A percentile compares a stretch with the other conserved stretches of the same genome.
phyloP scores from a whole-genome alignment of 2,113 vertebrate species.

The Zingel zingel region DNA sequence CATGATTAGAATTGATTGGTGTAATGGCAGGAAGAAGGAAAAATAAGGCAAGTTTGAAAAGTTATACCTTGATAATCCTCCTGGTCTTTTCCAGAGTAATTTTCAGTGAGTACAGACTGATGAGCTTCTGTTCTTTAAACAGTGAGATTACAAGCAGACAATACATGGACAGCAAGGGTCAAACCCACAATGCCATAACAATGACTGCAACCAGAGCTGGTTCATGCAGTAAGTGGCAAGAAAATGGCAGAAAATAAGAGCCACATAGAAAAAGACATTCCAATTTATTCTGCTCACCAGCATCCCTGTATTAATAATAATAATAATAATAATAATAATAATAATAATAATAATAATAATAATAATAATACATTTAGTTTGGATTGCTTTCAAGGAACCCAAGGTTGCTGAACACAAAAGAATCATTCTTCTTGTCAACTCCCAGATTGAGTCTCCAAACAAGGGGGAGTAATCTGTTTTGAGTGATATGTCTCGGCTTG shows the following conservation, averaged over 20 bases:
- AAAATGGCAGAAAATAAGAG: slow-evolving; percentile 18
- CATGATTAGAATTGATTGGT: slow-evolving; percentile 12
- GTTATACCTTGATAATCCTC: neutral
- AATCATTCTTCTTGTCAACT: slow-evolving; percentile 35
- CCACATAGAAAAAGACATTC: neutral
- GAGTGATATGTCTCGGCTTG: slow-evolving; percentile 66
- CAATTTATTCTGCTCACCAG: slow-evolving; percentile 21
- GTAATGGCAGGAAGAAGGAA: slow-evolving; percentile 1
- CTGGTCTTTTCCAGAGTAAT: neutral
- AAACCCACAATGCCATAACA: neutral
- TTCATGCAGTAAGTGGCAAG: neutral
- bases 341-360: neutral
- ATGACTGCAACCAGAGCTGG: slow-evolving; percentile 8
- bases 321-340: slow-evolving; percentile 5
- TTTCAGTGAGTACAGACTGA: slow-evolving; percentile 2
- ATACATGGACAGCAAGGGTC: slow-evolving; percentile 22
- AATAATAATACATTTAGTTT: slow-evolving; percentile 29
- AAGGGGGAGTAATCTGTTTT: slow-evolving; percentile 70
- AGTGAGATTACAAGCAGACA: slow-evolving; percentile 14
- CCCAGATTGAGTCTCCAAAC: slow-evolving; percentile 45
- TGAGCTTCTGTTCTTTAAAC: slow-evolving; percentile 33
- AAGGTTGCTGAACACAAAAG: slow-evolving; percentile 30
- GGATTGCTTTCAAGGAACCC: slow-evolving; percentile 53
- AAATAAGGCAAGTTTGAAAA: slow-evolving; percentile 17
- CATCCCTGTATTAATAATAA: slow-evolving; percentile 13